Evolutionary conservation across 2,888 invertebrate genomes (phyloP).

Genomic region (Pterostichus madidus): DNA sequence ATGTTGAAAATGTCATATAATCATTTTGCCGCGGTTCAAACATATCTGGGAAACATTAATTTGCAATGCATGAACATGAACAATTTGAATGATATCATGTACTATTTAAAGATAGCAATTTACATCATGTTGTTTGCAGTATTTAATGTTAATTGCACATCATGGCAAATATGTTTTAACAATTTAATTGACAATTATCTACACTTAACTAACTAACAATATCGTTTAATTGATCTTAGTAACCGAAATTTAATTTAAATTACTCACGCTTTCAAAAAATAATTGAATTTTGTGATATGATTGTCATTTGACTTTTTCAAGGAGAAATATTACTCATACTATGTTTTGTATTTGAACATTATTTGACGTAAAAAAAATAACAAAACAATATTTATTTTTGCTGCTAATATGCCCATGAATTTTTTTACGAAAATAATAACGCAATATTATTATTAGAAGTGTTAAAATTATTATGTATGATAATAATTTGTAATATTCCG

Average conservation of each 20-base stretch:
- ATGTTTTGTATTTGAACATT: slow-evolving; percentile 13
- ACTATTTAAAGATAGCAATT: slow-evolving; percentile 64
- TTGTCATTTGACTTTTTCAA: slow-evolving; percentile 1
- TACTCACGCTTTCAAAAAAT: background rate
- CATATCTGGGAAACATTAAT: slow-evolving; percentile 8
- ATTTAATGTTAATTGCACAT: slow-evolving; percentile 41
- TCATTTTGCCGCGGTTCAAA: background rate
- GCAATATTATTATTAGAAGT: no score
- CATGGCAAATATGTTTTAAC: slow-evolving; percentile 8
- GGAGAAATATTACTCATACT: slow-evolving; percentile 9
- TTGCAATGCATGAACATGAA: slow-evolving; percentile 60
- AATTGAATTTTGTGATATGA: background rate
- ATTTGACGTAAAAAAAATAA: slow-evolving; percentile 5
- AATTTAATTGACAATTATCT: slow-evolving; percentile 36
- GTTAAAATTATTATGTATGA: no score
- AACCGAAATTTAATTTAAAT: background rate
- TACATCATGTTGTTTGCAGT: slow-evolving; percentile 37
- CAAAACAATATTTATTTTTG: background rate
- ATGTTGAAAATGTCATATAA: slow-evolving; percentile 12
- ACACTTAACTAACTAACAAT: background rate
- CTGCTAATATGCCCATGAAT: background rate
- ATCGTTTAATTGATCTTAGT: background rate
- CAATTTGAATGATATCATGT: slow-evolving; percentile 60
- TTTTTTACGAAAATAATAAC: no score
- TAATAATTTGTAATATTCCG: background rate